A percentile compares a stretch with the other conserved stretches of the same genome.
These are phyloP conservation scores for Ormyrus thymus DNA, from an alignment of 2,888 invertebrate genomes.

Conservation along the genomic window DNA sequence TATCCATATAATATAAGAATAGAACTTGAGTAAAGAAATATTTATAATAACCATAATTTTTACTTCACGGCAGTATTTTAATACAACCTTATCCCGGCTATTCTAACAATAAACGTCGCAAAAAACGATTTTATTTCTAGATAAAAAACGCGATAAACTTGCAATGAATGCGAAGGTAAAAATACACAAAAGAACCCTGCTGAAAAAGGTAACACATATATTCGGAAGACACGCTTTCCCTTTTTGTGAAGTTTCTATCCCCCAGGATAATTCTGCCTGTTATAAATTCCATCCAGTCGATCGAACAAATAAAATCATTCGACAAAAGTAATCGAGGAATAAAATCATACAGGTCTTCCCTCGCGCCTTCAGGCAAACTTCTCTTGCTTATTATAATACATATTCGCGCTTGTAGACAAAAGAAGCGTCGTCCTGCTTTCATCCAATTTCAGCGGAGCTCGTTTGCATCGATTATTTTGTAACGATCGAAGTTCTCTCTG, in stretches of 20 bases:
- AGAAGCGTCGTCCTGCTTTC: not conserved
- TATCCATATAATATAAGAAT: not conserved
- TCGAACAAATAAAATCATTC: not conserved
- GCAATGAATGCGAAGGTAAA: not conserved
- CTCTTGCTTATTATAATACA: not conserved
- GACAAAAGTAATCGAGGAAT: not conserved
- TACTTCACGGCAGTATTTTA: constrained; percentile 16
- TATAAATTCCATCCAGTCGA: constrained; percentile 9
- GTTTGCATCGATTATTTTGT: constrained; percentile 31
- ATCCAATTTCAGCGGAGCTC: constrained; percentile 25
- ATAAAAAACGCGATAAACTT: constrained; percentile 11
- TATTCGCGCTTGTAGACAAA: not conserved
- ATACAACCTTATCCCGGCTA: not conserved
- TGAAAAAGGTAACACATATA: not conserved
- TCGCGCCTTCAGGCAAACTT: constrained; percentile 7
- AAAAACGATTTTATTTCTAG: constrained; percentile 22
- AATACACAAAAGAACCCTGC: not conserved
- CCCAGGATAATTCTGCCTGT: not conserved
- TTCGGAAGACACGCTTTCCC: not conserved
- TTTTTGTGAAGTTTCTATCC: not conserved
- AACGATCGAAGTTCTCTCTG: constrained; percentile 13
- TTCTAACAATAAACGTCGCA: not conserved
- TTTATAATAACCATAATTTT: constrained; percentile 9
- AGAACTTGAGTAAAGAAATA: constrained; percentile 15
- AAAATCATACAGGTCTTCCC: too few relatives aligned